phyloP scores from a whole-genome alignment of 2,888 invertebrate genomes.

The Melipona beecheii region DNA sequence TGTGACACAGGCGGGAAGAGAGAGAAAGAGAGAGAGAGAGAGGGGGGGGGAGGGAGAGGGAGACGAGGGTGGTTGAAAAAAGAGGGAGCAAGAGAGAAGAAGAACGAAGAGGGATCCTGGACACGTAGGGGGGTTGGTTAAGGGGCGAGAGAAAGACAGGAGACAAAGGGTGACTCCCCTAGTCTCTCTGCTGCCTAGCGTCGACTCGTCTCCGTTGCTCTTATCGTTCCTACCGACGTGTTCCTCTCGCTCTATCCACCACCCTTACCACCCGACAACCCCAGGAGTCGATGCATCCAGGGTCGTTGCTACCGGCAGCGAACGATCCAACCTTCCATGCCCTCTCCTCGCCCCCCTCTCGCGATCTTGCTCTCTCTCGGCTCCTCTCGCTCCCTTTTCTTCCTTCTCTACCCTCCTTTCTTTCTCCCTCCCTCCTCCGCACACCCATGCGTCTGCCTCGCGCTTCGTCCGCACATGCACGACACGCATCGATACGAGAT shows the following conservation, averaged over 20 bases:
- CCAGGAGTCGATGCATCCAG: conserved; percentile 84
- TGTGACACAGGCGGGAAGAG: conserved; percentile 37
- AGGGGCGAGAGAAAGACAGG: conserved; percentile 66
- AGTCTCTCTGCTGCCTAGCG: conserved; percentile 61
- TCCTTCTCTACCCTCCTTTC: conserved; percentile 1
- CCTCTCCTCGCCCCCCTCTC: conserved; percentile 41
- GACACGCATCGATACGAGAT: conserved; percentile 61
- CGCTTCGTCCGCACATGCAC: conserved; percentile 48
- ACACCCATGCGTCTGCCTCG: conserved; percentile 51
- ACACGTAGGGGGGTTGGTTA: conserved; percentile 36
- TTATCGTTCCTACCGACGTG: conserved; percentile 47
- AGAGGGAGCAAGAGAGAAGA: conserved; percentile 1
- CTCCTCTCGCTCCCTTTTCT: conserved; percentile 8
- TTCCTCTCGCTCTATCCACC: conserved; percentile 71
- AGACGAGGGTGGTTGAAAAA: conserved; percentile 25
- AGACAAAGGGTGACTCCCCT: conserved; percentile 78
- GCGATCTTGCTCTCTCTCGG: conserved; percentile 15
- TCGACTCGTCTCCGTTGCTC: conserved; percentile 53
- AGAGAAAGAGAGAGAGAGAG: conserved; percentile 59
- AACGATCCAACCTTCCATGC: conserved; percentile 82
- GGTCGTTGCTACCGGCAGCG: conserved; percentile 84
- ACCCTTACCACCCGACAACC: conserved; percentile 80
- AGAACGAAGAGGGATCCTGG: conserved; percentile 29
- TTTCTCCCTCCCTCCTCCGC: conserved; percentile 26
- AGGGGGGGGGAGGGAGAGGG: conserved; percentile 14